phyloP scores from a whole-genome alignment of 1,140 invertebrate species.

The Nephila pilipes region DNA sequence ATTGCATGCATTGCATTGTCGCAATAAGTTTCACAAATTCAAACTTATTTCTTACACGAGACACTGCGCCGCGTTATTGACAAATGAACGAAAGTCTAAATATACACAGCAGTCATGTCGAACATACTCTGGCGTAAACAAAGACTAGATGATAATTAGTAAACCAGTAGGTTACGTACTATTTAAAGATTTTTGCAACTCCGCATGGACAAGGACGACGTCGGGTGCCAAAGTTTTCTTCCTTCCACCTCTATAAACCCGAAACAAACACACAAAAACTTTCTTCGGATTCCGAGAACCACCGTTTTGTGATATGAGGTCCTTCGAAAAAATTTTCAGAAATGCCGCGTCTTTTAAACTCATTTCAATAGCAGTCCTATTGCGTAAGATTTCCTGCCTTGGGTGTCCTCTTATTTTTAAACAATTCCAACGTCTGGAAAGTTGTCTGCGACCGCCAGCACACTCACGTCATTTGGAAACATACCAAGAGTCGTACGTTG shows the following conservation, averaged over 20 bases:
- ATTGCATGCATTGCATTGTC: too few species aligned
- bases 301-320: neutral
- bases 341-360: neutral
- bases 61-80: too few species aligned
- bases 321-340: neutral
- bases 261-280: neutral
- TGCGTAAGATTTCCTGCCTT: constrained; percentile 32
- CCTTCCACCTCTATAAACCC: neutral
- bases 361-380: neutral
- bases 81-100: too few species aligned
- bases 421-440: constrained; percentile 49
- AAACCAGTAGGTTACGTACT: neutral
- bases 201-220: neutral
- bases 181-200: neutral
- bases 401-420: constrained; percentile 39
- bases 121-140: too few species aligned
- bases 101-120: too few species aligned
- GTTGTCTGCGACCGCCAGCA: constrained; percentile 25
- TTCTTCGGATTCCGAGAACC: neutral
- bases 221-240: neutral
- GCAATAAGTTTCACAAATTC: too few species aligned
- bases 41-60: too few species aligned
- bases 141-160: neutral
- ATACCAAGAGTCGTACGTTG: constrained; percentile 34
- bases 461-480: neutral